phyloP scores from a whole-genome alignment of 2,113 vertebrate genomes.

The Uropsilus gracilis region DNA sequence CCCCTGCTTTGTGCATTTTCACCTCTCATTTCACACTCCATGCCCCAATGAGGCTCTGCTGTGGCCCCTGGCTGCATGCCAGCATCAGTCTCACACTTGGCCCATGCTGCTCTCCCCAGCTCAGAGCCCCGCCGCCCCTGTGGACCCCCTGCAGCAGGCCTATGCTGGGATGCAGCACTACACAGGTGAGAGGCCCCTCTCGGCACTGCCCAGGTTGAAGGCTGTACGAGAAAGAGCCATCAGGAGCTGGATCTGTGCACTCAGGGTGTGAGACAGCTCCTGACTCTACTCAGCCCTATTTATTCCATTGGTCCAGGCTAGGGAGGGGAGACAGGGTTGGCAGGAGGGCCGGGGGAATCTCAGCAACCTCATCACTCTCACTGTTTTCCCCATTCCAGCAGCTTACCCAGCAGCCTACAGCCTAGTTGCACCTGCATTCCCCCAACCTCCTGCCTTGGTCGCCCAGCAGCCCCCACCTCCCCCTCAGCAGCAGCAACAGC shows the following conservation, averaged over 20 bases:
- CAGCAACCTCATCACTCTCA: not conserved
- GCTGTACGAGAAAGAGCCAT: too few relatives aligned
- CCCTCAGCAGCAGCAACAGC: constrained; percentile 87
- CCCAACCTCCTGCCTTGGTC: constrained; percentile 91
- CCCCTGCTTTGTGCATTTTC: not conserved
- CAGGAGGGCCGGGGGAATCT: not conserved
- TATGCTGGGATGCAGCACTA: constrained; percentile 97
- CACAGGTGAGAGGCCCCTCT: constrained; percentile 85
- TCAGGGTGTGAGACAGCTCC: not conserved
- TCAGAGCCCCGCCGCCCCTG: constrained; percentile 91
- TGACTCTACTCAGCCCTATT: not conserved
- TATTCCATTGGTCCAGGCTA: not conserved
- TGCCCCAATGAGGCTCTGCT: not conserved
- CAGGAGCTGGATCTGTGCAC: not conserved
- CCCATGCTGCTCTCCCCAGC: constrained; percentile 82
- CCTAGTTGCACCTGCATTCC: constrained; percentile 92
- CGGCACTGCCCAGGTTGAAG: not conserved
- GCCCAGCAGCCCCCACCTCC: constrained; percentile 93
- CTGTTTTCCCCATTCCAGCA: constrained; percentile 82
- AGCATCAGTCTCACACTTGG: not conserved
- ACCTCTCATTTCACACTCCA: not conserved
- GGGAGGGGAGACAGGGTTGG: not conserved
- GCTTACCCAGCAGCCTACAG: constrained; percentile 94
- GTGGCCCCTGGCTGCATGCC: not conserved
- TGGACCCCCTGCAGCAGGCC: constrained; percentile 95